Base-by-base conservation (phyloP, 92 coral and sea anemone species). In the Montipora capitata region DNA sequence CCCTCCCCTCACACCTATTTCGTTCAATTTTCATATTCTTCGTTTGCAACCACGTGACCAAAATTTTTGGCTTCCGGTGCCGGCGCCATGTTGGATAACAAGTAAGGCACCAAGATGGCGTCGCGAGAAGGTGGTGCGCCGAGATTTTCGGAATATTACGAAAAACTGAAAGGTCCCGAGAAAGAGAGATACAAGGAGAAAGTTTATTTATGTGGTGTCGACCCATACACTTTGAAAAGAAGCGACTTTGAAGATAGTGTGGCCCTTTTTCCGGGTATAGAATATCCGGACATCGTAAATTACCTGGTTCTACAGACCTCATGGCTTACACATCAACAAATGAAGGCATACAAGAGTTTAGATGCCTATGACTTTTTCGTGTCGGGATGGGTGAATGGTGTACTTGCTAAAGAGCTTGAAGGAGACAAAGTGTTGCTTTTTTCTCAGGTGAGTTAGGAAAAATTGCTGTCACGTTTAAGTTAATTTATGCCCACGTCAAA, bases 61-160 rank as follows among this genome's bases (percentile, higher is more conserved):
- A 72, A 73, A 88, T 7, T 71, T 39, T 27, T 45, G n/a, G 77
- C 94, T 57, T 66, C 74, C 70, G 2, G 65, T 7, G 63, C 15
- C 70, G 84, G 76, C 93, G 93, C 95, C 93, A 88, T 92, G 78
- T 92, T 92, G 92, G 95, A 56, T 81, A 87, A 82, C 48, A 89
- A 58, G 40, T 68, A 7, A 61, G 17, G 58, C 58, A 64, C 40
- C 80, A 88, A 85, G 38, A 89, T 89, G 91, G 94, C 91, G 83
- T 18, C 88, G 16, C 43, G 13, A 10, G 54, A 74, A 51, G 45
- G 67, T 49, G 64, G 27, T n/a, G 75, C 44, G 15, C 61, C 45
- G 4, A 52, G 56, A 63, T 89, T 78, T 20, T 89, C 93, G 27
- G 82, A 87, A 56, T 87, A 87, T 87, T 91, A 64, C 52, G 44